Evolutionary conservation across 2,797 vertebrate genomes (phyloP).

Genomic region (Myripristis jacobus): DNA sequence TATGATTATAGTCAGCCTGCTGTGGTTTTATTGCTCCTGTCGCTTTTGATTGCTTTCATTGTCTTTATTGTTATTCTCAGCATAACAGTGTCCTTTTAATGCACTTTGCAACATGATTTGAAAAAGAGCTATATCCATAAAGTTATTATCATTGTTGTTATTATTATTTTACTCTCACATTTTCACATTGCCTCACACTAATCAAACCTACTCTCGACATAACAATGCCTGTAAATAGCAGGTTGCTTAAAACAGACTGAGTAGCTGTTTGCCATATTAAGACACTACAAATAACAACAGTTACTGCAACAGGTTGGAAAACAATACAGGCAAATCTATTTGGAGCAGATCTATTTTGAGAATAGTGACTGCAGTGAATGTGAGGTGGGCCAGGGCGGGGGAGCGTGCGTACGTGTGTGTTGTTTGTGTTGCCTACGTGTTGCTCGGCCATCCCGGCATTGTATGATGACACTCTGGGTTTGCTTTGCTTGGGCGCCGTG

Average conservation of each 20-base stretch:
- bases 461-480: constrained; percentile 31
- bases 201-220: not conserved
- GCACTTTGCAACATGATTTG: no score
- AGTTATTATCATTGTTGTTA: no score
- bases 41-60: no score
- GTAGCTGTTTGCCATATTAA: not conserved
- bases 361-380: constrained; percentile 25
- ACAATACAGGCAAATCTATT: constrained; percentile 41
- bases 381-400: constrained; percentile 17
- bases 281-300: constrained; percentile 1
- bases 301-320: constrained; percentile 27
- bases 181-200: not conserved
- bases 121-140: no score
- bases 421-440: not conserved
- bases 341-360: constrained; percentile 33
- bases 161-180: no score
- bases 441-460: constrained; percentile 1
- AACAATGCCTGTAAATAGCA: constrained; percentile 7
- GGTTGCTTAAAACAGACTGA: not conserved
- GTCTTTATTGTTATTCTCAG: no score
- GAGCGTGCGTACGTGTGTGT: not conserved
- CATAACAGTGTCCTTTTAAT: no score
- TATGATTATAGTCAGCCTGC: not conserved
- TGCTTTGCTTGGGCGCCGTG: constrained; percentile 29
- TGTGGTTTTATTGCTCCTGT: no score